These are phyloP conservation scores for Radopholus similis DNA, from an alignment of 1,140 invertebrate genomes.

Conservation along the genomic window DNA sequence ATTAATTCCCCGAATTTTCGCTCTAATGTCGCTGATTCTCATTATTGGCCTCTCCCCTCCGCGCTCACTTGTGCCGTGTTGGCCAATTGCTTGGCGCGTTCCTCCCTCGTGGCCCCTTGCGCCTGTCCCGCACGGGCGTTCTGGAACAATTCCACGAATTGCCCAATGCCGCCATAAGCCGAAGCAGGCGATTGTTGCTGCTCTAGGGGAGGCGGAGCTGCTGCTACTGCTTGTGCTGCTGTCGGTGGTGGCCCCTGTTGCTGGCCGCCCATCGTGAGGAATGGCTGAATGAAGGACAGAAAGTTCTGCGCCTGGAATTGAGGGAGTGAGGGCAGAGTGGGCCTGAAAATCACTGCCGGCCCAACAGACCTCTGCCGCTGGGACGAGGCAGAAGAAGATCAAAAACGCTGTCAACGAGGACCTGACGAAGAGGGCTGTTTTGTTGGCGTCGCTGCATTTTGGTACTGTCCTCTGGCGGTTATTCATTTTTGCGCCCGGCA, in stretches of 20 bases:
- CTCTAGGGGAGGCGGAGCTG: neutral
- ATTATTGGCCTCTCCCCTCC: neutral
- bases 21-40: too few relatives aligned
- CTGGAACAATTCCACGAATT: slow-evolving; percentile 18
- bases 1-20: too few relatives aligned
- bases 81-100: slow-evolving; percentile 9
- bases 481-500: neutral
- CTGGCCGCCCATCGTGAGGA: neutral
- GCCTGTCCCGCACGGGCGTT: neutral
- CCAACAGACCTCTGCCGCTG: neutral
- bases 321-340: neutral
- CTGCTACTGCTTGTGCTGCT: neutral
- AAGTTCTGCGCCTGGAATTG: slow-evolving; percentile 7
- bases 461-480: too few relatives aligned
- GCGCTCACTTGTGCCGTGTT: slow-evolving; percentile 7
- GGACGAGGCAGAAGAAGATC: too few relatives aligned
- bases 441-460: too few relatives aligned
- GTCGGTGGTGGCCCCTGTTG: neutral
- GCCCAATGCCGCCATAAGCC: slow-evolving; percentile 8
- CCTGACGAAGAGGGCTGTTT: too few relatives aligned
- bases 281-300: slow-evolving; percentile 14
- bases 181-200: neutral
- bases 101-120: neutral
- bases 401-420: too few relatives aligned
- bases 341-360: neutral